Conservation (phyloP, 2,113 vertebrate genomes). For the Morone saxatilis region DNA sequence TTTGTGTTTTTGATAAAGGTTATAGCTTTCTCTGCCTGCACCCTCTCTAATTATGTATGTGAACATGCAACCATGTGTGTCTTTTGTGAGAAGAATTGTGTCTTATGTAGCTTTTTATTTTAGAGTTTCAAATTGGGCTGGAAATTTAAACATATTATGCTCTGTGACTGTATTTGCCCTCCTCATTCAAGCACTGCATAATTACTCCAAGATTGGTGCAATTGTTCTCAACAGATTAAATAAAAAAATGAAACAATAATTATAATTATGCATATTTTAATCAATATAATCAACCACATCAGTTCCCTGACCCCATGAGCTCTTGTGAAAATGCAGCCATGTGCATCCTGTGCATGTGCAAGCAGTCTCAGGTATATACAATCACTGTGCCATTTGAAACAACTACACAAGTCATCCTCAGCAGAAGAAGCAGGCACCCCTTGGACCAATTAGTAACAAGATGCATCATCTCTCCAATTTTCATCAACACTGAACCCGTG, state of each 20-base stretch:
- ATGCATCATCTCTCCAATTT: constrained; percentile 67
- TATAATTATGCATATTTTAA: constrained; percentile 60
- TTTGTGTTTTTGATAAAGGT: neutral
- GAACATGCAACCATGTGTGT: neutral
- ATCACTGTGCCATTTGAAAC: constrained; percentile 36
- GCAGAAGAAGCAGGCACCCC: constrained; percentile 36
- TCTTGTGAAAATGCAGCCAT: constrained; percentile 35
- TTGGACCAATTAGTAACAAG: constrained; percentile 54
- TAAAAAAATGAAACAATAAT: constrained; percentile 8
- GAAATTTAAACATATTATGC: constrained; percentile 8
- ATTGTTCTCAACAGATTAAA: constrained; percentile 16
- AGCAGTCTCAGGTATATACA: constrained; percentile 3
- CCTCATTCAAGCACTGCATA: constrained; percentile 3
- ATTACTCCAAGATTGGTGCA: constrained; percentile 17
- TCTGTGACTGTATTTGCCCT: constrained; percentile 3
- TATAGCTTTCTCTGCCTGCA: neutral
- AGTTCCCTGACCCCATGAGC: constrained; percentile 56
- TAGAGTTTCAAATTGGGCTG: neutral
- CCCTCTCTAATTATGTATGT: neutral
- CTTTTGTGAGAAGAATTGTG: neutral
- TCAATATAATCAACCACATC: constrained; percentile 69
- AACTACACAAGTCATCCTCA: constrained; percentile 21
- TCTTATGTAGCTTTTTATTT: neutral
- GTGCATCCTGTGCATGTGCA: constrained; percentile 17
- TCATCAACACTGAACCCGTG: constrained; percentile 64